Evolutionary conservation across 2,797 vertebrate genomes (phyloP), one percentile per base, ranked within the genome.

Genomic region (Cheirogaleus major): DNA sequence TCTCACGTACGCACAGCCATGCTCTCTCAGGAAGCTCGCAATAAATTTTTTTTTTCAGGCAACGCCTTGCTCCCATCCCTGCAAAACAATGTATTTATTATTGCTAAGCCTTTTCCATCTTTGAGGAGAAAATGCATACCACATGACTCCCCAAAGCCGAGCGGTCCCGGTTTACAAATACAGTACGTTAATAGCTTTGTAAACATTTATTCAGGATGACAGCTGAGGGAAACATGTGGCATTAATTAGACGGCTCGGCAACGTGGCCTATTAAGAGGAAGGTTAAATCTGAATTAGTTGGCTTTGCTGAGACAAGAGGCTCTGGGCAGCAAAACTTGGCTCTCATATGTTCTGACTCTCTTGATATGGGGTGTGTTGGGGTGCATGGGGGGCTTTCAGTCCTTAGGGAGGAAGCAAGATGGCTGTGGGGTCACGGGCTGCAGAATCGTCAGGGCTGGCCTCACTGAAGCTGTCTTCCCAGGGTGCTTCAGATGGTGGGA

Each of bases 151-250:
- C 98, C 98, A 98, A 98, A 98, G 98, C 98, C 83, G 96, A 98
- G 98, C 94, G 43, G 97, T 97, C 98, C 98, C 87, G 96, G 98
- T 99, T 98, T 99, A 99, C 99, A 99, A 99, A 99, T 99, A 98
- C 98, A 98, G 98, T 98, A 98, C 98, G 98, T 99, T 99, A 99
- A 99, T 99, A 99, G 98, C 98, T 99, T 98, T 99, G 98, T 98
- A 98, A 99, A 99, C 99, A 99, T 99, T 99, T 99, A 99, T 99
- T 98, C 98, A 99, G 98, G 97, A 97, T 99, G 99, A 99, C 99
- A 99, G 99, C 98, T 98, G 98, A 98, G 98, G 98, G 98, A 97
- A 98, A 98, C 99, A 99, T 98, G 98, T 99, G 99, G 98, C 98
- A 98, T 98, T 99, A 98, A 99, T 99, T 99, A 99, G 99, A 98